Evolutionary conservation across 2,797 vertebrate genomes (phyloP), one percentile per base, ranked within the genome.

Genomic region (Anableps anableps): DNA sequence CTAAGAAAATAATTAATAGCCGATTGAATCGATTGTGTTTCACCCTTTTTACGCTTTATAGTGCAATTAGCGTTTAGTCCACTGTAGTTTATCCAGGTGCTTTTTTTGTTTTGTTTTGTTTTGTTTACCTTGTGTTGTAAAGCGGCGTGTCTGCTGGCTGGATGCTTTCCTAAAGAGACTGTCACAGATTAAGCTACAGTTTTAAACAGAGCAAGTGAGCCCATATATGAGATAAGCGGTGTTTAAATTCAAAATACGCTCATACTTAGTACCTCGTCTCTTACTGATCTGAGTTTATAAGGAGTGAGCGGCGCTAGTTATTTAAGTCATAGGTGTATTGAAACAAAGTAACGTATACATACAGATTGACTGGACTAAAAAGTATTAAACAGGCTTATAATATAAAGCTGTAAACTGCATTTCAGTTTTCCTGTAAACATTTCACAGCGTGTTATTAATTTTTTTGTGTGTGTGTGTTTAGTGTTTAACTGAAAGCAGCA

Each of bases 21-120:
- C 0, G 14, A 23, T 2, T 51, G 0, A 17, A 1, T 17, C 0
- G 2, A 23, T 1, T 14, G 43, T 5, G 17, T 31, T 23, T 16
- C 0, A 1, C 29, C 5, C 0, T 16, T 0, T 60, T 26, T 14
- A 3, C 0, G 26, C 1, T 43, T 74, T 7, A 2, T 26, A 0
- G 73, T 6, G 1, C 1, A 26, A 0, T 26, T 50, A 53, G 17
- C 31, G 16, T 11, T 2, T 23, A 34, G 3, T 45, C 70, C 0
- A 2, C 8, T 23, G 2, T 3, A 36, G 31, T 41, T 72, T 13
- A 23, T n/a, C 5, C 4, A 0, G 2, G n/a, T 34, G 29, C 3
- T 23, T 64, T 31, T 31, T 64, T 41, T 1, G 19, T 1, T 8
- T 66, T 34, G 14, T 50, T 29, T 21, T 50, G 3, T 17, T 41